phyloP scores from a whole-genome alignment of 2,888 invertebrate genomes.

The Chydorus sphaericus region DNA sequence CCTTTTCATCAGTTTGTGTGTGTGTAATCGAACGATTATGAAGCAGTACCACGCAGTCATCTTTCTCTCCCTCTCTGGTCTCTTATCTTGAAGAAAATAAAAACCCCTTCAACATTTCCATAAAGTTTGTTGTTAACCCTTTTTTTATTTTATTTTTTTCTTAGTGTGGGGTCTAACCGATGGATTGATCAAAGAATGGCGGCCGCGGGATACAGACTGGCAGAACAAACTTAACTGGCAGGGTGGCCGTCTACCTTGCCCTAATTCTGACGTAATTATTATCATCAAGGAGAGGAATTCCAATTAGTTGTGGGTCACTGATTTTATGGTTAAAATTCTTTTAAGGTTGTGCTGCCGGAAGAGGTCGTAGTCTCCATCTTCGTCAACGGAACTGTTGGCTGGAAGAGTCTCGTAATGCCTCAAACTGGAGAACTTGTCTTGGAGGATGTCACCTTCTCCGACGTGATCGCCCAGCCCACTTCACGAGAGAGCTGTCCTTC shows the following conservation, averaged over 20 bases:
- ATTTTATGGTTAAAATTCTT: too few relatives aligned
- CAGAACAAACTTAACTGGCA: constrained; percentile 1
- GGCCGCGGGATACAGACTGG: constrained; percentile 5
- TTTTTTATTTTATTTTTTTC: neutral
- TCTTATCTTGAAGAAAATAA: too few relatives aligned
- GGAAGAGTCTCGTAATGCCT: constrained; percentile 4
- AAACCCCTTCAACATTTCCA: too few relatives aligned
- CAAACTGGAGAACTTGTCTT: constrained; percentile 3
- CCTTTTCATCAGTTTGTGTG: too few relatives aligned
- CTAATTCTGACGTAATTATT: too few relatives aligned
- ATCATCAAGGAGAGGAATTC: too few relatives aligned
- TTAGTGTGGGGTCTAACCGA: neutral
- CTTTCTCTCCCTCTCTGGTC: too few relatives aligned
- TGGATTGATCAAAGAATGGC: neutral
- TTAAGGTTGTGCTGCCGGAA: neutral
- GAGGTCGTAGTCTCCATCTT: constrained; percentile 8
- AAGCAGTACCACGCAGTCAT: too few relatives aligned
- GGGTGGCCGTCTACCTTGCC: neutral
- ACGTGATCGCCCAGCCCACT: neutral
- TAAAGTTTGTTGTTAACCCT: too few relatives aligned
- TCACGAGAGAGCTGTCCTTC: neutral
- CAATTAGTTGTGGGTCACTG: too few relatives aligned
- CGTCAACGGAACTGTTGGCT: constrained; percentile 6
- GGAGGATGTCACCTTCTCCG: neutral
- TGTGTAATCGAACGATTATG: too few relatives aligned